Percentiles rank a stretch among this genome's conserved stretches.
These are phyloP conservation scores for Andricus grossulariae DNA, from an alignment of 1,140 invertebrate genomes.

Conservation along the genomic window DNA sequence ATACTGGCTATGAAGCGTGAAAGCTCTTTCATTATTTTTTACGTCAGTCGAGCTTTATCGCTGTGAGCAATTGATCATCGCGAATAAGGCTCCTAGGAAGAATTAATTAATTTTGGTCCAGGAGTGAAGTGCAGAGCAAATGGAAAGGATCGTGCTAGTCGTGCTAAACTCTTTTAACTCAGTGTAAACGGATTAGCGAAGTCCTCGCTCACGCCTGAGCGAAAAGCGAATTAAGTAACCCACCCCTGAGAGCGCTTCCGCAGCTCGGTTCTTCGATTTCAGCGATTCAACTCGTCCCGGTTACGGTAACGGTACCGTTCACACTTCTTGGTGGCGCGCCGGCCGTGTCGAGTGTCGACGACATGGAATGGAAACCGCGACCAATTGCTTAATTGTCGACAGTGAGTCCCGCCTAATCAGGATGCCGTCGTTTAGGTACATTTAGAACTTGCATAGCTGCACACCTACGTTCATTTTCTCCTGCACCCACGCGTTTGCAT, in stretches of 20 bases:
- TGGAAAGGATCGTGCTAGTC: slow-evolving; percentile 34
- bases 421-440: slow-evolving; percentile 71
- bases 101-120: slow-evolving; percentile 28
- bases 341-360: slow-evolving; percentile 61
- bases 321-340: slow-evolving; percentile 42
- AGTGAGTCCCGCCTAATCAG: slow-evolving; percentile 68
- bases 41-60: slow-evolving; percentile 10
- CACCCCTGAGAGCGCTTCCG: background rate
- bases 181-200: slow-evolving; percentile 35
- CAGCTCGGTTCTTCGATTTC: slow-evolving; percentile 32
- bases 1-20: slow-evolving; percentile 6
- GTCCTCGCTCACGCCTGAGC: slow-evolving; percentile 27
- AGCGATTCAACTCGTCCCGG: slow-evolving; percentile 19
- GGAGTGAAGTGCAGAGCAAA: slow-evolving; percentile 25
- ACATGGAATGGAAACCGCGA: slow-evolving; percentile 66
- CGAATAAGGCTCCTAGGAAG: slow-evolving; percentile 15
- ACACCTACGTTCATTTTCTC: slow-evolving; percentile 68
- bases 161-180: slow-evolving; percentile 46
- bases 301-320: slow-evolving; percentile 16
- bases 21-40: slow-evolving; percentile 30
- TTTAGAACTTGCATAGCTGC: slow-evolving; percentile 52
- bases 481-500: slow-evolving; percentile 51
- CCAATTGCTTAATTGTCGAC: slow-evolving; percentile 72
- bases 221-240: slow-evolving; percentile 32
- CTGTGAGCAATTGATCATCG: slow-evolving; percentile 17